phyloP scores from a whole-genome alignment of 2,113 vertebrate species.

The Nesogale talazaci region DNA sequence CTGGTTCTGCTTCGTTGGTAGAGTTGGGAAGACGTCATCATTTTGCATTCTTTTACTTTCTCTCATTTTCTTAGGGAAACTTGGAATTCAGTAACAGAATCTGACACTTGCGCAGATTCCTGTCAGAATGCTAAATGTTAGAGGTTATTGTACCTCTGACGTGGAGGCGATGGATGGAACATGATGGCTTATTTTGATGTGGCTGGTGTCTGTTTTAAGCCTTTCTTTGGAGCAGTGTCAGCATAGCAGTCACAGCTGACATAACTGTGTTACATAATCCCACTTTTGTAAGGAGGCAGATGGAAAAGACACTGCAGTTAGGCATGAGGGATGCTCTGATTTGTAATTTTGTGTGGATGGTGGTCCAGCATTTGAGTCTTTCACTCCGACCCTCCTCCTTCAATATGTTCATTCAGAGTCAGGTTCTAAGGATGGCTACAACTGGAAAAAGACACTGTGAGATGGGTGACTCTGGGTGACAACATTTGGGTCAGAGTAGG shows the following conservation, averaged over 20 bases:
- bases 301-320: constrained; percentile 47
- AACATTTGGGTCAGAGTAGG: not conserved
- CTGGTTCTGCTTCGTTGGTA: not conserved
- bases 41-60: constrained; percentile 7
- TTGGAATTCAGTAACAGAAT: not conserved
- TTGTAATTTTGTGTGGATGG: constrained; percentile 28
- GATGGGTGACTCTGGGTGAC: not conserved
- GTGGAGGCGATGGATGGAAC: not conserved
- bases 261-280: constrained; percentile 68
- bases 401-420: constrained; percentile 37
- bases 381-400: constrained; percentile 10
- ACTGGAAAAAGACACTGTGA: not conserved
- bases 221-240: constrained; percentile 50
- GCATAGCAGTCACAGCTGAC: constrained; percentile 56
- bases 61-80: not conserved
- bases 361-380: constrained; percentile 47
- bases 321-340: constrained; percentile 51
- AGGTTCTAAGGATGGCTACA: constrained; percentile 46
- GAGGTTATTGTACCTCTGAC: not conserved
- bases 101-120: not conserved
- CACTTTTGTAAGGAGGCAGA: constrained; percentile 62
- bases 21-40: not conserved
- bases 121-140: not conserved
- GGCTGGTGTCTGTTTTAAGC: constrained; percentile 23
- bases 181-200: not conserved